Conservation (phyloP, 2,797 vertebrate species). For the Platyrinchus mystaceus region DNA sequence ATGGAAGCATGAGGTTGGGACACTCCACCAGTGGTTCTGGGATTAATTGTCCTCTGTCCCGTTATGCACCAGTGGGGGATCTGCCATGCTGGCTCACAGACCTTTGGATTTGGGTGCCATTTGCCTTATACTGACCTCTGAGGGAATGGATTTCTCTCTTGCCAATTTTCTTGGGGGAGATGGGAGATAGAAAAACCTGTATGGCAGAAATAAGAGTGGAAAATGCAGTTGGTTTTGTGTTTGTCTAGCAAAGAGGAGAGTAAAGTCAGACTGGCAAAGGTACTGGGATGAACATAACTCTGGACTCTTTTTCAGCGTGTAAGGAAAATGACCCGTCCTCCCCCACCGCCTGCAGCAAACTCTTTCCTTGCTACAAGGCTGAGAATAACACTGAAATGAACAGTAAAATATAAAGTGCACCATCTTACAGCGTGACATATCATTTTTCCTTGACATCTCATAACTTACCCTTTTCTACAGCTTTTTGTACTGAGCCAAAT, state of each 20-base stretch:
- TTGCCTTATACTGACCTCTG: not conserved
- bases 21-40: not conserved
- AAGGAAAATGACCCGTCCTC: not conserved
- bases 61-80: fast-evolving
- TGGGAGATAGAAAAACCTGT: not conserved
- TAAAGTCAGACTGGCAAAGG: not conserved
- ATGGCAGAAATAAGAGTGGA: not conserved
- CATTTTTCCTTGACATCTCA: slow-evolving; percentile 36
- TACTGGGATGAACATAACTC: not conserved
- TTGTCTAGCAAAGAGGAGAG: not conserved
- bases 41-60: fast-evolving
- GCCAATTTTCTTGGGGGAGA: not conserved
- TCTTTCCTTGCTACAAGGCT: not conserved
- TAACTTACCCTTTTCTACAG: slow-evolving; percentile 52
- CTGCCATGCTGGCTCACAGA: not conserved
- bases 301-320: fast-evolving
- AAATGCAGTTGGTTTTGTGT: not conserved
- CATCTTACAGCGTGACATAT: not conserved
- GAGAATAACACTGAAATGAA: not conserved
- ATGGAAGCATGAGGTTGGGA: not conserved
- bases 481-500: slow-evolving; percentile 63
- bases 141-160: not conserved
- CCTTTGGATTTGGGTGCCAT: not conserved
- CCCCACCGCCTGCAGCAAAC: not conserved
- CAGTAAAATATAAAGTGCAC: slow-evolving; percentile 20